Percentiles rank a stretch among this genome's conserved stretches.
These are phyloP conservation scores for Aplodontia rufa DNA, from an alignment of 2,113 vertebrate species.

Conservation along the genomic window DNA sequence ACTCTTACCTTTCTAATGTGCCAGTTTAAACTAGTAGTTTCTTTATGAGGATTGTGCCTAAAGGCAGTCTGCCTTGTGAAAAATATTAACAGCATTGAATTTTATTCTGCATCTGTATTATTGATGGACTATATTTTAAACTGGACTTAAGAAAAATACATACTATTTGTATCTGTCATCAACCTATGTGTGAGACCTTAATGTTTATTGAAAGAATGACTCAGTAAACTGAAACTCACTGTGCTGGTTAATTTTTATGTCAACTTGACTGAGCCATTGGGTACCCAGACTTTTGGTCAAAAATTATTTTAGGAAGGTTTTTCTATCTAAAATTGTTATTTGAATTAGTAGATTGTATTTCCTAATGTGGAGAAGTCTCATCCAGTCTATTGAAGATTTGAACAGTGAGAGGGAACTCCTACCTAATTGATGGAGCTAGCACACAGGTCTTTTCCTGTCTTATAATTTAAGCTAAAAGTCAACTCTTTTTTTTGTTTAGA, in stretches of 20 bases:
- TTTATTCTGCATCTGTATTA: not conserved
- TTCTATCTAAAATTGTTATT: not conserved
- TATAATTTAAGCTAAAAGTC: not conserved
- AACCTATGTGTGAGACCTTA: not conserved
- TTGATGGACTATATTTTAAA: not conserved
- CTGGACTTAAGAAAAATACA: not conserved
- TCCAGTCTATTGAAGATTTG: not conserved
- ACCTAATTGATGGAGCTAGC: not conserved
- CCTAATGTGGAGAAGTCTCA: no score
- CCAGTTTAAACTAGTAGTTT: not conserved
- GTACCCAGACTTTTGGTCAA: not conserved
- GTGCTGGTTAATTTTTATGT: not conserved
- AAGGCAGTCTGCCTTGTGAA: not conserved
- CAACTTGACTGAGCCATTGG: not conserved
- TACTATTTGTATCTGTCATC: not conserved
- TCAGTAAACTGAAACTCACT: not conserved
- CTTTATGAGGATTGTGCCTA: not conserved
- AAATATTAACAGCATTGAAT: not conserved
- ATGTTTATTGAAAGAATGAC: not conserved
- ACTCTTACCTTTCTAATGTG: accelerated
- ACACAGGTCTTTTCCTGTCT: not conserved
- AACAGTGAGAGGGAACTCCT: not conserved
- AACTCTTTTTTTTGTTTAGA: not conserved
- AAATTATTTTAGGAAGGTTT: not conserved
- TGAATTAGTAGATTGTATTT: not conserved